phyloP scores from a whole-genome alignment of 2,113 vertebrate genomes.

The Sialia sialis region DNA sequence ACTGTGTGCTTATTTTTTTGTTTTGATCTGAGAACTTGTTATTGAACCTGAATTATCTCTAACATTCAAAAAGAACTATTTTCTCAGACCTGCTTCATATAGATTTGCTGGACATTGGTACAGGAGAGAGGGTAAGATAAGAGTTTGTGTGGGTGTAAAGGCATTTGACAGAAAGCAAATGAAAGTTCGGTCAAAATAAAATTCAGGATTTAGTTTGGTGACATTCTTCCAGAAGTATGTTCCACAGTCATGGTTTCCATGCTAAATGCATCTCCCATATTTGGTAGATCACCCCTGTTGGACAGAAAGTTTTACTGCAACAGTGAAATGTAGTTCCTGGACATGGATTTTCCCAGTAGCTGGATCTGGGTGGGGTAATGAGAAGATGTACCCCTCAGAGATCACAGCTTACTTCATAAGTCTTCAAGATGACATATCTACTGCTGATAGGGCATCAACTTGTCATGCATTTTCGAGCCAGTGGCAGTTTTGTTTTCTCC shows the following conservation, averaged over 20 bases:
- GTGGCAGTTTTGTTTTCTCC: neutral
- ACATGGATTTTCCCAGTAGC: neutral
- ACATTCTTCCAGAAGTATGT: neutral
- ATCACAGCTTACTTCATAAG: neutral
- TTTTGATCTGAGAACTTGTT: neutral
- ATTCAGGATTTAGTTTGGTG: neutral
- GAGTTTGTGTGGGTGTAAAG: neutral
- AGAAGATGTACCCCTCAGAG: neutral
- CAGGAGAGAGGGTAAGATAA: neutral
- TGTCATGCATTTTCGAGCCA: neutral
- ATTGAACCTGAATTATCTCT: neutral
- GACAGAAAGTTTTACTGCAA: neutral
- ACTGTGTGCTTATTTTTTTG: neutral
- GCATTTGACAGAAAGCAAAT: neutral
- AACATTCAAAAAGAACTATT: neutral
- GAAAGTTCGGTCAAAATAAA: neutral
- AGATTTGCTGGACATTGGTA: neutral
- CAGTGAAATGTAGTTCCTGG: neutral
- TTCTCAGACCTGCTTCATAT: neutral
- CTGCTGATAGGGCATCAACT: neutral
- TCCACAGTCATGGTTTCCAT: neutral
- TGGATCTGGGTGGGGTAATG: neutral
- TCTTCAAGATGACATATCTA: neutral
- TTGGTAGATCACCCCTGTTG: neutral
- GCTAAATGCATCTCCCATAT: neutral